Evolutionary conservation across 2,888 invertebrate genomes (phyloP).

Genomic region (Harpalus rubripes): DNA sequence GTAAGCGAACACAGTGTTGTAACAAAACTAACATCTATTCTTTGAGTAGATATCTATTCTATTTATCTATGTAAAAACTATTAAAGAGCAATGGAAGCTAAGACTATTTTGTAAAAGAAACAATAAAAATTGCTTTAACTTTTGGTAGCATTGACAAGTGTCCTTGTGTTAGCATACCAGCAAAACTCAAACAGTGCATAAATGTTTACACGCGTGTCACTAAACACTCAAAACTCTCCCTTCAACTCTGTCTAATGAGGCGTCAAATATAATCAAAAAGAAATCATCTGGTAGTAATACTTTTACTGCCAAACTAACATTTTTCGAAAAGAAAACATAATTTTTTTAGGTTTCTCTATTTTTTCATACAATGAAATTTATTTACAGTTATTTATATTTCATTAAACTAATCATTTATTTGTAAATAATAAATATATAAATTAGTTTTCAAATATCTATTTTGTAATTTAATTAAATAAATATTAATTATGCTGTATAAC

Average conservation of each 20-base stretch:
- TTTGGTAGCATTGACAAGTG: slow-evolving; percentile 71
- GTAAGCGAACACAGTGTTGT: background rate
- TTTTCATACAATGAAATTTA: background rate
- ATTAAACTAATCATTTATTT: too few relatives aligned
- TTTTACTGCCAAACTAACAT: slow-evolving; percentile 51
- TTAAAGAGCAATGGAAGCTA: slow-evolving; percentile 38
- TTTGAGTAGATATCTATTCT: background rate
- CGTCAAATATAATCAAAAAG: slow-evolving; percentile 54
- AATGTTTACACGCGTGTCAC: slow-evolving; percentile 55
- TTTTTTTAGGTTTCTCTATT: background rate
- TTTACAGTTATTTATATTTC: too few relatives aligned
- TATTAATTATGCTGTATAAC: too few relatives aligned
- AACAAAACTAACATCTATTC: background rate
- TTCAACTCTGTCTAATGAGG: slow-evolving; percentile 51
- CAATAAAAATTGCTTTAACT: slow-evolving; percentile 67
- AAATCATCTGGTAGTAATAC: slow-evolving; percentile 40
- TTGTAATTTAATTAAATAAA: too few relatives aligned
- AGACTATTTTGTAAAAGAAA: slow-evolving; percentile 58
- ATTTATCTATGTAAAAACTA: slow-evolving; percentile 11
- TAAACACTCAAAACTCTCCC: slow-evolving; percentile 43
- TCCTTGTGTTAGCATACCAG: slow-evolving; percentile 78
- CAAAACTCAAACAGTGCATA: slow-evolving; percentile 73
- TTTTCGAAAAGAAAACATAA: slow-evolving; percentile 15
- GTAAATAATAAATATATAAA: too few relatives aligned
- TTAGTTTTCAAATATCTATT: too few relatives aligned